Conservation (phyloP, 2,113 vertebrate genomes). For the Onychostruthus taczanowskii region DNA sequence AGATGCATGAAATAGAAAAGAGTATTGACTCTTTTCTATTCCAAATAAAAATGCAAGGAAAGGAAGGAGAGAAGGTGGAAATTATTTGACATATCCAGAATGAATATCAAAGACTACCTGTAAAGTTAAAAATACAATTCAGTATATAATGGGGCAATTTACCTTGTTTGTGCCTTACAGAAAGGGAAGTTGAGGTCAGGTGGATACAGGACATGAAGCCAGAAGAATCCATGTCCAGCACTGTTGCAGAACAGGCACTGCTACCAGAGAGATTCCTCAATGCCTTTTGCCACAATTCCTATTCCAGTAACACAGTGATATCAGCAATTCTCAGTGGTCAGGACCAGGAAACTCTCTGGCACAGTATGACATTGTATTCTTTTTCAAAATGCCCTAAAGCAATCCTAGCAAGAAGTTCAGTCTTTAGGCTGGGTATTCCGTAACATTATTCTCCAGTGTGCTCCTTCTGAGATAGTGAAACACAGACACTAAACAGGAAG, state of each 20-base stretch:
- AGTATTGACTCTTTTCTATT: background rate
- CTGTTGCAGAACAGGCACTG: background rate
- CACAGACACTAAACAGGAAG: background rate
- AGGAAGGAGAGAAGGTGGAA: background rate
- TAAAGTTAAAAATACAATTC: background rate
- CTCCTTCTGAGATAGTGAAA: background rate
- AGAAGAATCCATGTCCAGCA: background rate
- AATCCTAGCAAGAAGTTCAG: background rate
- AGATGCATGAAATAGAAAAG: background rate
- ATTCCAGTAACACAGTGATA: background rate
- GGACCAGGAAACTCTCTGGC: background rate
- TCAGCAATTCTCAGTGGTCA: background rate
- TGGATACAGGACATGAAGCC: too few relatives aligned
- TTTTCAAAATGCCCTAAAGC: background rate
- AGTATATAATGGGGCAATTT: background rate
- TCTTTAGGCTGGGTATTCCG: background rate
- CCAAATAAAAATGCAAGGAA: background rate
- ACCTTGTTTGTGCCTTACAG: rapidly evolving
- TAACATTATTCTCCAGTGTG: background rate
- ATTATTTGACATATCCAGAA: background rate
- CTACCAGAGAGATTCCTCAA: background rate
- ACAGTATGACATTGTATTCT: background rate
- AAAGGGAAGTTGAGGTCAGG: background rate
- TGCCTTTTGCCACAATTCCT: background rate
- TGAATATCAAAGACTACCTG: background rate